Evolutionary conservation across 2,113 vertebrate species (phyloP).

Genomic region (Chaenocephalus aceratus): DNA sequence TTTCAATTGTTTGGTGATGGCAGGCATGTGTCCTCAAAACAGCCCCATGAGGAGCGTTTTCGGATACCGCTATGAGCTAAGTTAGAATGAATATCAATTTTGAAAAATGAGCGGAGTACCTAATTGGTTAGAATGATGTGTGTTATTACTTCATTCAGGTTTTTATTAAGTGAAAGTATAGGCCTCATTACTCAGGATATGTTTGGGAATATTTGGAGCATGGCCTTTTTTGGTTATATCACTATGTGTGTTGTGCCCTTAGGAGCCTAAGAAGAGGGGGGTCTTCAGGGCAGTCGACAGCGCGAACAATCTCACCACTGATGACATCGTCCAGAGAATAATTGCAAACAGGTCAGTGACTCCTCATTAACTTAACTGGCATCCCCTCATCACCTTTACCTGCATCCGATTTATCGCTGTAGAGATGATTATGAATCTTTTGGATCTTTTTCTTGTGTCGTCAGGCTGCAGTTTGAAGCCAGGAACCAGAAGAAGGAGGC

Average conservation of each 20-base stretch:
- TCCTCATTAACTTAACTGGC: neutral
- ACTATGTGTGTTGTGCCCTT: neutral
- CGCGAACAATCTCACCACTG: conserved; percentile 91
- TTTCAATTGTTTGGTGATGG: no score
- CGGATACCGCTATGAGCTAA: no score
- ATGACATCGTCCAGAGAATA: conserved; percentile 96
- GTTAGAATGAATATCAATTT: no score
- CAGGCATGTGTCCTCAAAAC: no score
- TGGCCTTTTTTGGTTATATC: neutral
- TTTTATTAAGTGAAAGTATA: neutral
- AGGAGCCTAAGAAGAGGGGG: conserved; percentile 92
- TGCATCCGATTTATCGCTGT: neutral
- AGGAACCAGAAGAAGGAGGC: conserved; percentile 98
- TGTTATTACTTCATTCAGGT: neutral
- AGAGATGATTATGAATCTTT: neutral
- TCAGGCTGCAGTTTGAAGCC: conserved; percentile 94
- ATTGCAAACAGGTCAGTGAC: conserved; percentile 92
- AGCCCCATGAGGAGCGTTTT: no score
- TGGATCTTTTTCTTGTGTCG: neutral
- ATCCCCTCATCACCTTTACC: neutral
- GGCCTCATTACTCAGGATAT: no score
- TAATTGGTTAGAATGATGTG: neutral
- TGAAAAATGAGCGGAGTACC: neutral
- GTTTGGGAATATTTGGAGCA: no score
- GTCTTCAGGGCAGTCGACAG: conserved; percentile 91